Conservation (phyloP, 92 coral and sea anemone genomes). For the Palythoa grandis region DNA sequence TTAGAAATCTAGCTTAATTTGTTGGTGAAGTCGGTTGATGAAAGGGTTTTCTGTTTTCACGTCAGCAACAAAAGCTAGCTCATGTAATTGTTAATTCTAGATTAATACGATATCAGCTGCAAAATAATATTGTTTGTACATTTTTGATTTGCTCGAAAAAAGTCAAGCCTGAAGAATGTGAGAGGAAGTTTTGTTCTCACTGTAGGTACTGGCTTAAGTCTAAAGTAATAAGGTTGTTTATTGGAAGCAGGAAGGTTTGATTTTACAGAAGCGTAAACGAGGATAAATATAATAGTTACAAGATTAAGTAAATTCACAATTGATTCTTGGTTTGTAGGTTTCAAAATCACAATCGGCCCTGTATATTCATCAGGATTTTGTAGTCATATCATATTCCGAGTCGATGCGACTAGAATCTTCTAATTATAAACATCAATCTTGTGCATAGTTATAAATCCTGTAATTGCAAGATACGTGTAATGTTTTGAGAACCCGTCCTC, state of each 20-base stretch:
- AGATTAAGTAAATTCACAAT: not conserved
- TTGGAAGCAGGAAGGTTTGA: no score
- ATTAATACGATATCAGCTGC: not conserved
- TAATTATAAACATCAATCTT: not conserved
- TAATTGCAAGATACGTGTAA: not conserved
- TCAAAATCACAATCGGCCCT: not conserved
- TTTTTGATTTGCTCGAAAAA: not conserved
- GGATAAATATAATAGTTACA: not conserved
- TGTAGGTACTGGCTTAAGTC: not conserved
- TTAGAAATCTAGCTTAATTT: no score
- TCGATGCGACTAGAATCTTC: not conserved
- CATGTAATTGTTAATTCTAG: not conserved
- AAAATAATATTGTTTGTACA: conserved; percentile 2
- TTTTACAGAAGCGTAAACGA: no score
- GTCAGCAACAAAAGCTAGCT: not conserved
- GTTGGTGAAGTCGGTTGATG: no score
- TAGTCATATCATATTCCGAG: no score
- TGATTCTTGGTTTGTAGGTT: not conserved
- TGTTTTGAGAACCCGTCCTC: not conserved
- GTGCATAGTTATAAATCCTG: not conserved
- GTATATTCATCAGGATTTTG: conserved; percentile 7
- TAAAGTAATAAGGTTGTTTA: not conserved
- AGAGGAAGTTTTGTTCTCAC: not conserved
- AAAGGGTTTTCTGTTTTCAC: not conserved
- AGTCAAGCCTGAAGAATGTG: not conserved